These are phyloP conservation scores for Neostethus bicornis DNA, from an alignment of 2,797 vertebrate species.

Conservation along the genomic window DNA sequence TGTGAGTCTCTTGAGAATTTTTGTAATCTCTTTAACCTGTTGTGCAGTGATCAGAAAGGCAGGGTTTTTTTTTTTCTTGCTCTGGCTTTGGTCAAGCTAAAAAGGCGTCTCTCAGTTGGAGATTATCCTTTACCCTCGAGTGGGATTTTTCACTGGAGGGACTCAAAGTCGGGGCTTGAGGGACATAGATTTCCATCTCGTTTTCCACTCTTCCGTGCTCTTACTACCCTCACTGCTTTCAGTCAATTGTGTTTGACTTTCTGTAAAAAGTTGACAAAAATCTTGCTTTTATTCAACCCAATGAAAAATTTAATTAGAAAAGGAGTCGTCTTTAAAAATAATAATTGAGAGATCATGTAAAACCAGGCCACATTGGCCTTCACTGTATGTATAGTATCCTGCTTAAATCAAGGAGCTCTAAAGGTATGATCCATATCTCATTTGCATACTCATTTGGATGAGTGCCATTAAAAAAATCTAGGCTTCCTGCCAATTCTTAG, in stretches of 20 bases:
- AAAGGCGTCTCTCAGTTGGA: slow-evolving; percentile 60
- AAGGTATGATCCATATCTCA: slow-evolving; percentile 52
- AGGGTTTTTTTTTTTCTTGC: slow-evolving; percentile 49
- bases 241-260: slow-evolving; percentile 34
- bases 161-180: slow-evolving; percentile 64
- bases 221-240: slow-evolving; percentile 14
- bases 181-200: slow-evolving; percentile 72
- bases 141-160: slow-evolving; percentile 68
- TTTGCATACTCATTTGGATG: slow-evolving; percentile 62
- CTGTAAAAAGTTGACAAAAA: slow-evolving; percentile 30
- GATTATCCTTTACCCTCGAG: slow-evolving; percentile 77
- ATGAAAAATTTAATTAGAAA: slow-evolving; percentile 14
- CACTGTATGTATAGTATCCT: slow-evolving; percentile 43
- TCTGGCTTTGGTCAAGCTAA: slow-evolving; percentile 60
- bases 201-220: slow-evolving; percentile 49
- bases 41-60: slow-evolving; percentile 52
- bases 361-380: slow-evolving; percentile 14
- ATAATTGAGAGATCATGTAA: slow-evolving; percentile 32
- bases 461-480: slow-evolving; percentile 50
- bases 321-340: slow-evolving; percentile 33
- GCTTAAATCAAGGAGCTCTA: slow-evolving; percentile 51
- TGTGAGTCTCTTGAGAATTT: slow-evolving; percentile 27
- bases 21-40: slow-evolving; percentile 62
- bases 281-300: slow-evolving; percentile 12
- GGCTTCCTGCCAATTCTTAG: slow-evolving; percentile 60